Base-by-base conservation (phyloP, 2,888 invertebrate genomes). In the Diadromus collaris region DNA sequence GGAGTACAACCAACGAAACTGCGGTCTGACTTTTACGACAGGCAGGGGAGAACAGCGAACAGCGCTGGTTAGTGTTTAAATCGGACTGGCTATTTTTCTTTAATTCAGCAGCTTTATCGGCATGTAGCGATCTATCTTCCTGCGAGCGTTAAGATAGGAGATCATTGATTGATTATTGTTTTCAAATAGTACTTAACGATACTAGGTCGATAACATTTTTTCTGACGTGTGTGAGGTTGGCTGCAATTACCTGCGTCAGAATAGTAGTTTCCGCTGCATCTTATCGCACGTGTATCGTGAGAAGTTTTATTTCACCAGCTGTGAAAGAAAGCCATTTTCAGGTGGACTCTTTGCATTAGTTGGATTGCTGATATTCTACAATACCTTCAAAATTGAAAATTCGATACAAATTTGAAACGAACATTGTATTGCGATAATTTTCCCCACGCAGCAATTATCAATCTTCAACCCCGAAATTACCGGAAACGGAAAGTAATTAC, bases 1-100 rank as follows among this genome's bases (percentile, higher is more conserved):
- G 54, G 38, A 58, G 19, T 56, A n/a, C 60, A 48, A 13, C 70
- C 34, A 60, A 27, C 65, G 27, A 27, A 41, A 24, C 51, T 24
- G 51, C 51, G 19, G 21, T 41, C 60, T 9, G 27, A 65, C 54
- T 61, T 77, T 72, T 44, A 67, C 67, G 67, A 63, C 27, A 44
- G 41, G 46, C 56, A 54, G 44, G 21, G 58, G 27, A 32, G 32
- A 48, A 48, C 6, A 51, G n/a, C n/a, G n/a, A 29, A 29, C n/a
- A n/a, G 10, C 16, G 3, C 38, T 41, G 13, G 38, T 16, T 16
- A 16, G 38, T 41, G 38, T 41, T 41, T 41, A 41, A 41, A 41
- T 6, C 38, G 16, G 16, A 41, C 38, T 41, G 16, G 38, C 38
- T 16, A 41, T 41, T 41, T 41, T 41, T 34, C 16, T 41, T 41